Conservation (phyloP, 2,113 vertebrate genomes). For the Sinocyclocheilus rhinocerous region DNA sequence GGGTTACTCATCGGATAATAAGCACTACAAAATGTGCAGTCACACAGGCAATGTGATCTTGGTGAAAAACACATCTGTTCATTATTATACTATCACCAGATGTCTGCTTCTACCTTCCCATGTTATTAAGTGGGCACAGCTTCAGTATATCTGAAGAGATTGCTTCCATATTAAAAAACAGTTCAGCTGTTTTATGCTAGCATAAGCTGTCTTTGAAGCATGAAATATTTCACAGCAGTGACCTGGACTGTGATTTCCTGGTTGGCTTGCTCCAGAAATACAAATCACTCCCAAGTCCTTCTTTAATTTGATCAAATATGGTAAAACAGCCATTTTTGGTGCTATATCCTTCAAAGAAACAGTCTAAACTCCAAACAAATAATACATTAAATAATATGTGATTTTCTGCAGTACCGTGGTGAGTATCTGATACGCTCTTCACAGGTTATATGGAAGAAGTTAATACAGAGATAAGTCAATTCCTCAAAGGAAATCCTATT, state of each 20-base stretch:
- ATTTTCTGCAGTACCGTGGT: no score
- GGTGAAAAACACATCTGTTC: slow-evolving; percentile 62
- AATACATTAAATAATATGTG: no score
- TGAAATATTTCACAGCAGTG: slow-evolving; percentile 26
- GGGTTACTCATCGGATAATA: background rate
- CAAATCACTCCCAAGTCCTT: background rate
- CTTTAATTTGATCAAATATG: background rate
- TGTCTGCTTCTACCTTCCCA: slow-evolving; percentile 58
- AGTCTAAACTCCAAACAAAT: no score
- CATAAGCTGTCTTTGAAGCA: slow-evolving; percentile 12
- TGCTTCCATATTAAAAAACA: slow-evolving; percentile 18
- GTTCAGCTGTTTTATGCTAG: slow-evolving; percentile 24
- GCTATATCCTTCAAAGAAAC: background rate
- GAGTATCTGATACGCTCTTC: no score
- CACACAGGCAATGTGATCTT: background rate
- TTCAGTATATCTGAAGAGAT: slow-evolving; percentile 60
- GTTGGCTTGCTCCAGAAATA: slow-evolving; percentile 35
- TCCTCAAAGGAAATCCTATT: no score
- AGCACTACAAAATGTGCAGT: background rate
- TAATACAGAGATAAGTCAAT: no score
- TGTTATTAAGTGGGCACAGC: slow-evolving; percentile 64
- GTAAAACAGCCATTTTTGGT: background rate
- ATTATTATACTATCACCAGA: slow-evolving; percentile 61
- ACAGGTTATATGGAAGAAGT: no score
- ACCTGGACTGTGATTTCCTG: slow-evolving; percentile 32